Conservation (phyloP, 2,888 invertebrate species). For the Toxonevra muliebris region DNA sequence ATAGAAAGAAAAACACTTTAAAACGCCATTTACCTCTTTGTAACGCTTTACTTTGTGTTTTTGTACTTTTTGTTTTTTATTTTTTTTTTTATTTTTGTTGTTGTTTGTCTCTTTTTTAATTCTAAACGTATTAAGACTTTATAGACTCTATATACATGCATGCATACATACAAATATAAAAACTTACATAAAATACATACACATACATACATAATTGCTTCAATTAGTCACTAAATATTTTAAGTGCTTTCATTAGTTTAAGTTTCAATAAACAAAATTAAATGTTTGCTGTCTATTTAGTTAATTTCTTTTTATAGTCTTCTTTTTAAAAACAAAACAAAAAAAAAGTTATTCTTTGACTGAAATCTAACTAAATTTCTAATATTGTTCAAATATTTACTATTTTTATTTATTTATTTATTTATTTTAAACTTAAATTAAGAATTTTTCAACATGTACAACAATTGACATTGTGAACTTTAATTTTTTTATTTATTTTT, state of each 20-base stretch:
- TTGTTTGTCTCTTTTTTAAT: slow-evolving; percentile 35
- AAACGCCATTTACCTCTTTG: slow-evolving; percentile 32
- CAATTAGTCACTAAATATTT: slow-evolving; percentile 63
- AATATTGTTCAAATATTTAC: slow-evolving; percentile 26
- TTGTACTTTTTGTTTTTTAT: slow-evolving; percentile 26
- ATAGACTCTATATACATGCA: slow-evolving; percentile 37
- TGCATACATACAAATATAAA: slow-evolving; percentile 2
- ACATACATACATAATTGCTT: slow-evolving; percentile 38
- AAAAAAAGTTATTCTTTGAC: slow-evolving; percentile 5
- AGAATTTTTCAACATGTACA: slow-evolving; percentile 35
- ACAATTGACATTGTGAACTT: slow-evolving; percentile 32
- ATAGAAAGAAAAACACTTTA: slow-evolving; percentile 8
- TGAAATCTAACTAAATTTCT: slow-evolving; percentile 9
- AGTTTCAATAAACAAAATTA: slow-evolving; percentile 33
- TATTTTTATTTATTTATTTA: slow-evolving; percentile 34
- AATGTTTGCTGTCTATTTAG: no score
- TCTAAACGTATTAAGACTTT: slow-evolving; percentile 39
- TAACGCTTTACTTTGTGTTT: slow-evolving; percentile 31
- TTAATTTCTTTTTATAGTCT: neutral
- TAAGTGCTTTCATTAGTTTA: slow-evolving; percentile 56
- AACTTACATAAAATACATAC: slow-evolving; percentile 3
- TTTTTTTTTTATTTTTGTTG: slow-evolving; percentile 29
- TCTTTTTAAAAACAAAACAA: slow-evolving; percentile 7
- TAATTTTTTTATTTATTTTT: slow-evolving; percentile 10
- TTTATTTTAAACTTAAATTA: slow-evolving; percentile 35